Conservation (phyloP, 2,113 vertebrate genomes). For the Ictidomys tridecemlineatus region DNA sequence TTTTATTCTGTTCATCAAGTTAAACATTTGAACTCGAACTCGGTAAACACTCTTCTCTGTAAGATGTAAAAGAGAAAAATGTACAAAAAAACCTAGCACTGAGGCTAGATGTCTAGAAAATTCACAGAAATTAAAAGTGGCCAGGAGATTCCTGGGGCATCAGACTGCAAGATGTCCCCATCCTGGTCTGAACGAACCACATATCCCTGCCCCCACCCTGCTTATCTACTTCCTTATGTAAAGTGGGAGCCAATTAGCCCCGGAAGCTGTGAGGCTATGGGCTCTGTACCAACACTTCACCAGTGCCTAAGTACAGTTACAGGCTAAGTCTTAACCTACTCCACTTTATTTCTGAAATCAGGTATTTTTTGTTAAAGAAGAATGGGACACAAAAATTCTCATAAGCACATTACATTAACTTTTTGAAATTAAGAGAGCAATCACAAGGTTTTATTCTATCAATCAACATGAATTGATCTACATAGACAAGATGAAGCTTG, state of each 20-base stretch:
- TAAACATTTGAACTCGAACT: not conserved
- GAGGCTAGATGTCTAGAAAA: constrained; percentile 39
- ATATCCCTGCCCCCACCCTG: not conserved
- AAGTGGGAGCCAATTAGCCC: not conserved
- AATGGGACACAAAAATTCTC: constrained; percentile 57
- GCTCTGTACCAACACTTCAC: not conserved
- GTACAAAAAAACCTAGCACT: not conserved
- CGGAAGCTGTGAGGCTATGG: not conserved
- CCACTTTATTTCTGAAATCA: constrained; percentile 67
- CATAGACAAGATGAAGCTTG: constrained; percentile 54
- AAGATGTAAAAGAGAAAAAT: constrained; percentile 4
- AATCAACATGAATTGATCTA: constrained; percentile 68
- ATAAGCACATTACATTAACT: constrained; percentile 59
- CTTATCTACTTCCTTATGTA: not conserved
- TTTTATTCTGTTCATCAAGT: constrained; percentile 43
- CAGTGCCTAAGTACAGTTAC: constrained; percentile 8
- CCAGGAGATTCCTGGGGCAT: not conserved
- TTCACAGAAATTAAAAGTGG: constrained; percentile 14
- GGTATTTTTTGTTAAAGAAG: not conserved
- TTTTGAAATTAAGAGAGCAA: constrained; percentile 28
- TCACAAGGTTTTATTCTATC: constrained; percentile 46
- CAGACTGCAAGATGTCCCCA: not conserved
- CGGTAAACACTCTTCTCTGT: constrained; percentile 18
- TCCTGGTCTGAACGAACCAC: not conserved
- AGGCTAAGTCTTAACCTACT: constrained; percentile 55